These are phyloP conservation scores for Chymomyza procnemis DNA, from an alignment of 2,888 invertebrate genomes.

Conservation along the genomic window DNA sequence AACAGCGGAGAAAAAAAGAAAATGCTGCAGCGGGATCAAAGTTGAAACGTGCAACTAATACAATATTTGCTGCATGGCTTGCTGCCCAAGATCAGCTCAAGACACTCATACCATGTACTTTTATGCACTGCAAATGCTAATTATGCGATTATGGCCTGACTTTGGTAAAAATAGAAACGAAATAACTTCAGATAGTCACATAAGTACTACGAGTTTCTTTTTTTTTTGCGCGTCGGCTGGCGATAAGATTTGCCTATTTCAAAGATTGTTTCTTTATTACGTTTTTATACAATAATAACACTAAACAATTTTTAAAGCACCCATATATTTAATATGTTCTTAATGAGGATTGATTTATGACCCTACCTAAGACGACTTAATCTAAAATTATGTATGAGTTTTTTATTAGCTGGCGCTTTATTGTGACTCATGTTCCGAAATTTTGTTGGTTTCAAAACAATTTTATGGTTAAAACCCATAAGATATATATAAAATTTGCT, in stretches of 20 bases:
- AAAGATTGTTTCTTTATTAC: neutral
- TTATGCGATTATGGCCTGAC: too few relatives aligned
- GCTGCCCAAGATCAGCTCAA: neutral
- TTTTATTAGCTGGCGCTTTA: neutral
- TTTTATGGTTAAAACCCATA: neutral
- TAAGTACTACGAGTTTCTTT: too few relatives aligned
- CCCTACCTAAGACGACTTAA: neutral
- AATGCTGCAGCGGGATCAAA: slow-evolving; percentile 47
- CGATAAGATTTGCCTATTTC: neutral
- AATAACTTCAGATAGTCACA: too few relatives aligned
- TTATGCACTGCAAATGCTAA: too few relatives aligned
- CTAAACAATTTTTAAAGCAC: slow-evolving; percentile 14
- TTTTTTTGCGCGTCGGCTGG: neutral
- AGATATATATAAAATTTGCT: neutral
- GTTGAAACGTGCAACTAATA: slow-evolving; percentile 46
- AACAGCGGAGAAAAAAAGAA: too few relatives aligned
- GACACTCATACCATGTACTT: too few relatives aligned
- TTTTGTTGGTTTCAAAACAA: neutral
- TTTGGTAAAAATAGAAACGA: too few relatives aligned
- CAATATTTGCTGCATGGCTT: neutral
- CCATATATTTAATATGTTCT: slow-evolving; percentile 36
- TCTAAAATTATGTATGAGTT: neutral
- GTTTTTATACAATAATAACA: neutral
- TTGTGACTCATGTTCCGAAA: neutral
- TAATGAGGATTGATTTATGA: slow-evolving; percentile 38